Base-by-base conservation (phyloP, 2,888 invertebrate species). In the Dichetophora obliterata region DNA sequence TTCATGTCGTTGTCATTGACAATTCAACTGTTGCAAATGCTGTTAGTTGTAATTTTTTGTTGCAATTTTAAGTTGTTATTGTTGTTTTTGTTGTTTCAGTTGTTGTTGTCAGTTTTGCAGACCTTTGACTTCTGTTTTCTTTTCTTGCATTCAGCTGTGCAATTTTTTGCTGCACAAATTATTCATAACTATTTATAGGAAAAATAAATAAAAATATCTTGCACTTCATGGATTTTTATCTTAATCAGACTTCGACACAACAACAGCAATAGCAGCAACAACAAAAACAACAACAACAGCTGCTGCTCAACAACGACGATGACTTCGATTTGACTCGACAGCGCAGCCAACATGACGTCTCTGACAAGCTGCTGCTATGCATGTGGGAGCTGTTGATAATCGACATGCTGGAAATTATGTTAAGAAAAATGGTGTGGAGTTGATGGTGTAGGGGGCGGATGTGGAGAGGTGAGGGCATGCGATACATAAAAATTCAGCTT, bases 11-110 rank as follows among this genome's bases (percentile, higher is more conserved):
- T 34, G n/a, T 48, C 24, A 69, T 52, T 69, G 27, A 50, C 69
- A 69, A 31, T 68, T 31, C 48, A 69, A 69, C 52, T 65, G 63
- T 65, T 27, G 52, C 69, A 52, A 69, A 69, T 52, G 52, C 27
- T 50, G 50, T 48, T 69, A n/a, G 69, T 69, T 52, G 14, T 43
- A 43, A 34, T 9, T 37, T 24, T 31, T 34, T 31, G n/a, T n/a
- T 34, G 63, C n/a, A 31, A n/a, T 31, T 31, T 63, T 63, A 34
- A 59, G 22, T 37, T 37, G 37, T 37, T 37, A 9, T 37, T 37
- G 37, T 27, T 43, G 43, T 11, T 9, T 8, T 59, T 59, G 24
- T 59, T 43, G 11, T 43, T 43, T 37, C 8, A 31, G 43, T 6
- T 31, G 31, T 31, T 31, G 31, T n/a, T n/a, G n/a, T 31, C 8